A percentile compares a stretch with the other conserved stretches of the same genome.
Conservation (phyloP, 1,140 invertebrate genomes). For the Drosophila ficusphila region DNA sequence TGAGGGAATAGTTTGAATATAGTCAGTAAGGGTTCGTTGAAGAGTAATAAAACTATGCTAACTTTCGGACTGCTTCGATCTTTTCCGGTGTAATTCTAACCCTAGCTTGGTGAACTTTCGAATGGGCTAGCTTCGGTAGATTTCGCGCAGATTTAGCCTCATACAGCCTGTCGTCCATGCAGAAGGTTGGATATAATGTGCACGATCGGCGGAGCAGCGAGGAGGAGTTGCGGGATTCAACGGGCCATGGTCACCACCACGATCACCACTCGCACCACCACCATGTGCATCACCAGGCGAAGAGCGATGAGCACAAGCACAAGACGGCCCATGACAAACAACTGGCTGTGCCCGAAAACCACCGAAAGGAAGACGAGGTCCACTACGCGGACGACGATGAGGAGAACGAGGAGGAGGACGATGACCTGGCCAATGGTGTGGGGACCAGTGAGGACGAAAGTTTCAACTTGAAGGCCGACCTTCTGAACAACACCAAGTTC, state of each 20-base stretch:
- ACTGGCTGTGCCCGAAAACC: constrained; percentile 41
- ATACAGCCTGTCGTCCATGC: constrained; percentile 27
- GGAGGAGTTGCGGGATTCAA: background rate
- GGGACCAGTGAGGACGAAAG: constrained; percentile 9
- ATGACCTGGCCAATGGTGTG: constrained; percentile 6
- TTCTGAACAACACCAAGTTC: constrained; percentile 91
- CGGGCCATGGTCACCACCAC: constrained; percentile 15
- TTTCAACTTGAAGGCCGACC: constrained; percentile 48
- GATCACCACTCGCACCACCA: constrained; percentile 46
- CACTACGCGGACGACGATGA: constrained; percentile 15
- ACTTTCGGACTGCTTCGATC: constrained; percentile 49
- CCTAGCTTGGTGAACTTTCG: constrained; percentile 18
- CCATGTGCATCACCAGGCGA: constrained; percentile 22
- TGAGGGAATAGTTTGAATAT: constrained; percentile 16
- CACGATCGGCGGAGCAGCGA: constrained; percentile 41
- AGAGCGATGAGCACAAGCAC: constrained; percentile 31
- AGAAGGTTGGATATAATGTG: constrained; percentile 50
- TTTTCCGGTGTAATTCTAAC: constrained; percentile 44
- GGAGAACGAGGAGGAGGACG: constrained; percentile 8
- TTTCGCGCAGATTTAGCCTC: constrained; percentile 23
- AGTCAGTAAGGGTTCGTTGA: constrained; percentile 31
- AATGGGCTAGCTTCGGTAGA: constrained; percentile 22
- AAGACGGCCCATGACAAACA: constrained; percentile 51
- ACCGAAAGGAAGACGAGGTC: background rate
- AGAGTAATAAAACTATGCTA: constrained; percentile 37